These are phyloP conservation scores for Micrasema longulum DNA, from an alignment of 1,140 invertebrate species.

Conservation along the genomic window DNA sequence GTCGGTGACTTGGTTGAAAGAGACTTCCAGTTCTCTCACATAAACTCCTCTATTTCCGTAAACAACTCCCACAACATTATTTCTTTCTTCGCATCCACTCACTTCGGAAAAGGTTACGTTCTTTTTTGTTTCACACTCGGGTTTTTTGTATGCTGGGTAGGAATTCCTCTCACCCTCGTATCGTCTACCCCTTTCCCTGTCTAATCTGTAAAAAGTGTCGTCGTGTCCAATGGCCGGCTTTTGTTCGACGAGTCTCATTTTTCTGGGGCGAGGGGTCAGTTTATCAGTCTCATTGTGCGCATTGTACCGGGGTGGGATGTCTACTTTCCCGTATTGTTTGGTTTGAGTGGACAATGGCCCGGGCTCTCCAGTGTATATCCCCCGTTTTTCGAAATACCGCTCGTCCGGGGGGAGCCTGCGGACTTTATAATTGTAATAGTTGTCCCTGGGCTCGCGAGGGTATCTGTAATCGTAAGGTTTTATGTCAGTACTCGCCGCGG, in stretches of 20 bases:
- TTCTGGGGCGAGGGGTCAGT: slow-evolving; percentile 25
- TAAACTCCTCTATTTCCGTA: slow-evolving; percentile 62
- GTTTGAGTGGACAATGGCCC: slow-evolving; percentile 8
- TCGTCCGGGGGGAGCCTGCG: slow-evolving; percentile 1
- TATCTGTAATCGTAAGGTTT: slow-evolving; percentile 18
- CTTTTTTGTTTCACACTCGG: slow-evolving; percentile 58
- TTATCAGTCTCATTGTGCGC: slow-evolving; percentile 34
- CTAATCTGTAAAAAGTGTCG: slow-evolving; percentile 38
- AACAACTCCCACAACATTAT: slow-evolving; percentile 64
- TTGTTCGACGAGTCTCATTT: slow-evolving; percentile 10
- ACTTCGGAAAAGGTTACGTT: slow-evolving; percentile 68
- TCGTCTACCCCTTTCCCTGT: slow-evolving; percentile 50
- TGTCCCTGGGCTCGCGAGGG: neutral
- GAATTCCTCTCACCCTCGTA: slow-evolving; percentile 53
- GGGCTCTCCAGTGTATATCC: neutral
- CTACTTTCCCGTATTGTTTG: slow-evolving; percentile 30
- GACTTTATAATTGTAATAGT: slow-evolving; percentile 27
- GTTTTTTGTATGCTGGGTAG: slow-evolving; percentile 1
- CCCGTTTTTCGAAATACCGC: slow-evolving; percentile 11
- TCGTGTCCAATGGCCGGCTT: slow-evolving; percentile 16
- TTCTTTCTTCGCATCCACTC: slow-evolving; percentile 61
- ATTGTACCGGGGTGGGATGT: slow-evolving; percentile 4
- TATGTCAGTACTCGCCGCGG: slow-evolving; percentile 11
- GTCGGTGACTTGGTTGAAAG: slow-evolving; percentile 66
- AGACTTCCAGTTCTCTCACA: slow-evolving; percentile 65